These are phyloP conservation scores for Coenonympha arcania DNA, from an alignment of 2,888 invertebrate genomes.

Conservation along the genomic window DNA sequence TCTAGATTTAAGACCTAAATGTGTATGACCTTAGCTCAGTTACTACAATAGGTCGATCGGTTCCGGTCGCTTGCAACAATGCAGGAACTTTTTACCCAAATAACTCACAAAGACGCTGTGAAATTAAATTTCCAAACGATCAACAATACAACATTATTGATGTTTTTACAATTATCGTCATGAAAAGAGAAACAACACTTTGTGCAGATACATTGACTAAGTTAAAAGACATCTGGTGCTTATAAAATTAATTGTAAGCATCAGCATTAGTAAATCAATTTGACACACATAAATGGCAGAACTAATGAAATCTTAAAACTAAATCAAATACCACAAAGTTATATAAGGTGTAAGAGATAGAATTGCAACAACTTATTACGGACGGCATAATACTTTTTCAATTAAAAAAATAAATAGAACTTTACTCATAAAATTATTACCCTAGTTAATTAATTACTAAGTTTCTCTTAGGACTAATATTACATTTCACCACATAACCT, in stretches of 20 bases:
- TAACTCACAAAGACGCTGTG: constrained; percentile 17
- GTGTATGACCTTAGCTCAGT: constrained; percentile 17
- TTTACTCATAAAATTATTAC: not conserved
- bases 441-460: not conserved
- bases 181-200: not conserved
- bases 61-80: constrained; percentile 13
- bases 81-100: constrained; percentile 8
- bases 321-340: too few species aligned
- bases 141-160: constrained; percentile 1
- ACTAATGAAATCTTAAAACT: not conserved
- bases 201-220: too few species aligned
- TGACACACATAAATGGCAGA: not conserved
- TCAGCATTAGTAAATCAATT: too few species aligned
- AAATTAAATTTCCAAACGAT: constrained; percentile 16
- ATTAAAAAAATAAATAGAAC: constrained; percentile 1
- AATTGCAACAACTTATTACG: too few species aligned
- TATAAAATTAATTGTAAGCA: too few species aligned
- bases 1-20: constrained; percentile 6
- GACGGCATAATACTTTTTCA: not conserved
- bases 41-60: constrained; percentile 11
- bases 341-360: too few species aligned
- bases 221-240: too few species aligned
- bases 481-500: not conserved
- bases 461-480: not conserved
- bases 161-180: not conserved